Evolutionary conservation across 2,113 vertebrate genomes (phyloP).

Genomic region (Beaufortia kweichowensis): DNA sequence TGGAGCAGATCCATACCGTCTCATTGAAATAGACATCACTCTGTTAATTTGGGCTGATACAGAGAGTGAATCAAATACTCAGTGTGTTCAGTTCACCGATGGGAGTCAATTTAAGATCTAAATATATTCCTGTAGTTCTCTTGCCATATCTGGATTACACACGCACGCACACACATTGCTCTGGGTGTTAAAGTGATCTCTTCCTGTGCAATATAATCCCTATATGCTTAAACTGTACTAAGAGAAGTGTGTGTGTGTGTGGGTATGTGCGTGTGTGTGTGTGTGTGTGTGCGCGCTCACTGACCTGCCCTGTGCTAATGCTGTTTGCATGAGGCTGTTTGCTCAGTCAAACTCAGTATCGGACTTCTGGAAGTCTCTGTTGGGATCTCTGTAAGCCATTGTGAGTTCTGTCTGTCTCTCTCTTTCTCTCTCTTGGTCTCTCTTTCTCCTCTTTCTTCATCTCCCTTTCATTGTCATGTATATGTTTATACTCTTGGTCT

Average conservation of each 20-base stretch:
- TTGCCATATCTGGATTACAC: slow-evolving; percentile 20
- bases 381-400: slow-evolving; percentile 50
- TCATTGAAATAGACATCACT: not conserved
- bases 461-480: slow-evolving; percentile 18
- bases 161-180: slow-evolving; percentile 38
- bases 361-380: slow-evolving; percentile 49
- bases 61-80: not conserved
- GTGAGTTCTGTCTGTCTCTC: slow-evolving; percentile 36
- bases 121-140: slow-evolving; percentile 18
- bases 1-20: not conserved
- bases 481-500: not conserved
- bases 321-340: slow-evolving; percentile 45
- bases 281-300: slow-evolving; percentile 30
- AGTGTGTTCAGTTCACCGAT: not conserved
- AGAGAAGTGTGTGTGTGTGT: slow-evolving; percentile 12
- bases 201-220: slow-evolving; percentile 38
- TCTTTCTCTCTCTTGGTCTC: slow-evolving; percentile 56
- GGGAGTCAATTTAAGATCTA: slow-evolving; percentile 27
- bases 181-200: slow-evolving; percentile 46
- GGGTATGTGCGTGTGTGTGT: not conserved
- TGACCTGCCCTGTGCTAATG: slow-evolving; percentile 20
- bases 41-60: slow-evolving; percentile 18
- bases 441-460: slow-evolving; percentile 52
- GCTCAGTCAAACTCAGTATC: slow-evolving; percentile 36
- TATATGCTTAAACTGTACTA: slow-evolving; percentile 34